Conservation (phyloP, 2,888 invertebrate genomes). For the Lypha dubia region DNA sequence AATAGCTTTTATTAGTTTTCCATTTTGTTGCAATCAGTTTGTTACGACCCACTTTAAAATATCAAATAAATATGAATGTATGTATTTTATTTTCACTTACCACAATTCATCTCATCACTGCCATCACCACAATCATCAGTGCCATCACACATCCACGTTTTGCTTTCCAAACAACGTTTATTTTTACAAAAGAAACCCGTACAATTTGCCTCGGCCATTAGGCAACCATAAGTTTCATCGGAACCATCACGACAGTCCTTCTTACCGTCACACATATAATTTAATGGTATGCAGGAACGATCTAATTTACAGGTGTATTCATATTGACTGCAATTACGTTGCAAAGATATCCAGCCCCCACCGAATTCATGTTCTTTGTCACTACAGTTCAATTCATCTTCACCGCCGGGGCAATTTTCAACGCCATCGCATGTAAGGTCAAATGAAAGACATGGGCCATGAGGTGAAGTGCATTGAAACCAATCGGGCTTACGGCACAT, state of each 20-base stretch:
- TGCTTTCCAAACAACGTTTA: conserved; percentile 84
- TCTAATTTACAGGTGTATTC: conserved; percentile 81
- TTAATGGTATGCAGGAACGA: conserved; percentile 87
- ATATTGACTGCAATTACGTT: conserved; percentile 78
- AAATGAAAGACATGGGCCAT: conserved; percentile 87
- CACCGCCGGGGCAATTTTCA: conserved; percentile 87
- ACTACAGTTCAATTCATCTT: conserved; percentile 85
- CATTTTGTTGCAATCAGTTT: not conserved
- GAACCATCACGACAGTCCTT: conserved; percentile 89
- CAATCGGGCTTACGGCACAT: conserved; percentile 81
- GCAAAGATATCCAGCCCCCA: conserved; percentile 69
- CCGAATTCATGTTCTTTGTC: conserved; percentile 60
- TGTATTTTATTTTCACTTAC: conserved; percentile 80
- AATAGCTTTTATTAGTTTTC: too few species aligned
- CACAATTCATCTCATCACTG: conserved; percentile 85
- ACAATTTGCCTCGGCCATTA: conserved; percentile 83
- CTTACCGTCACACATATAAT: conserved; percentile 88
- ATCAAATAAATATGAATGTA: too few species aligned
- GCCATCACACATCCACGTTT: conserved; percentile 85
- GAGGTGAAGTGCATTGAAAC: conserved; percentile 82
- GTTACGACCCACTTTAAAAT: not conserved
- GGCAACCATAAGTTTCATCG: conserved; percentile 86
- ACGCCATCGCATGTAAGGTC: conserved; percentile 89
- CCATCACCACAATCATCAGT: conserved; percentile 85
- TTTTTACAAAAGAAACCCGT: conserved; percentile 86